Conservation (phyloP, 2,888 invertebrate species). For the Coenonympha glycerion region DNA sequence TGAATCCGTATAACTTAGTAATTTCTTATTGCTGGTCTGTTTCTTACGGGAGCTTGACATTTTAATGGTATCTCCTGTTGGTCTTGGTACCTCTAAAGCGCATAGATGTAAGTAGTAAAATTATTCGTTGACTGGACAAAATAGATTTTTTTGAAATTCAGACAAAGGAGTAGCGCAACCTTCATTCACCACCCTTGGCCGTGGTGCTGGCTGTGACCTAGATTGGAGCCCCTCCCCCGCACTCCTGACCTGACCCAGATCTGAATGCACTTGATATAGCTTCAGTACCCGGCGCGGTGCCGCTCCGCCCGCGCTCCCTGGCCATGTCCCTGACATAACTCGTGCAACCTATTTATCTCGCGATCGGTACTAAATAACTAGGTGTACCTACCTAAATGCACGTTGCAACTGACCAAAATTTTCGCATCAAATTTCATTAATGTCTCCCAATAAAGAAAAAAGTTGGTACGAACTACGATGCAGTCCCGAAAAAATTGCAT, state of each 20-base stretch:
- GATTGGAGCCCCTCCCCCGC: conserved; percentile 46
- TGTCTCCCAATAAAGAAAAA: too few species aligned
- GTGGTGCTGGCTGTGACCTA: conserved; percentile 66
- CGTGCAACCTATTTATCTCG: conserved; percentile 31
- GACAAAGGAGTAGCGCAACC: conserved; percentile 42
- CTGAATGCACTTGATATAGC: conserved; percentile 61
- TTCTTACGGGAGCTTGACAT: too few species aligned
- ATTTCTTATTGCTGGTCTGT: too few species aligned
- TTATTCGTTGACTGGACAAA: too few species aligned
- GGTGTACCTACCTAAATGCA: not conserved
- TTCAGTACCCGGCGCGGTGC: conserved; percentile 40
- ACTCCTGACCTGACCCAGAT: conserved; percentile 68
- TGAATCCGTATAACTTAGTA: too few species aligned
- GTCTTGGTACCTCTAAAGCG: too few species aligned
- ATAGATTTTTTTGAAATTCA: not conserved
- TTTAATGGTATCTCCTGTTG: too few species aligned
- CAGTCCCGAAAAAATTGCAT: too few species aligned
- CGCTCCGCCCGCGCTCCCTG: conserved; percentile 37
- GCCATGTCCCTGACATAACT: conserved; percentile 37
- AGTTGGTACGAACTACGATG: too few species aligned
- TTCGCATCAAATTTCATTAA: too few species aligned
- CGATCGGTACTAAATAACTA: conserved; percentile 13
- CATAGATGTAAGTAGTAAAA: too few species aligned
- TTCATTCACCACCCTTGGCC: conserved; percentile 71
- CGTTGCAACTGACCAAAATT: not conserved